phyloP scores from a whole-genome alignment of 1,140 invertebrate species.

The Neuroterus valhalla region DNA sequence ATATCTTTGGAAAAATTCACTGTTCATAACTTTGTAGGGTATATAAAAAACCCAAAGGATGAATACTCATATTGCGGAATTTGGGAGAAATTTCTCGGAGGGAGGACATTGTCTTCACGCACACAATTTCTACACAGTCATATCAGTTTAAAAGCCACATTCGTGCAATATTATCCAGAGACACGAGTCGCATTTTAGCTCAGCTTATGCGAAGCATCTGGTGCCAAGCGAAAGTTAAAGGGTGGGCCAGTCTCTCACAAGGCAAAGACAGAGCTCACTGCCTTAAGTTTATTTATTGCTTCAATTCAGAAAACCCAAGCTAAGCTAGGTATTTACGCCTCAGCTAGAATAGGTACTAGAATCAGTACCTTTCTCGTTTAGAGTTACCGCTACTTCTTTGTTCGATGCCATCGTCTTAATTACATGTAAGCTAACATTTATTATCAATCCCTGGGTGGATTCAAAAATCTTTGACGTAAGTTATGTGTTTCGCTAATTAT shows the following conservation, averaged over 20 bases:
- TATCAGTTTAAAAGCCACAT: constrained; percentile 14
- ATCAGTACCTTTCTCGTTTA: not conserved
- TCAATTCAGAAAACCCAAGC: constrained; percentile 61
- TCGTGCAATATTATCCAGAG: constrained; percentile 17
- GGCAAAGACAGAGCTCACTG: constrained; percentile 35
- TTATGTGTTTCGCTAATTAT: too few relatives aligned
- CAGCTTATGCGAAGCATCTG: constrained; percentile 39
- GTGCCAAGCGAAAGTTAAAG: constrained; percentile 53
- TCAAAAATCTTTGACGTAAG: too few relatives aligned
- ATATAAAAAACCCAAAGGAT: too few relatives aligned
- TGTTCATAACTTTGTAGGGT: too few relatives aligned
- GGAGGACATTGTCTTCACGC: not conserved
- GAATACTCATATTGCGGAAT: too few relatives aligned
- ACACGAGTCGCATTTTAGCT: constrained; percentile 18
- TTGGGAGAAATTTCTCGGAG: too few relatives aligned
- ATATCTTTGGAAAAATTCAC: too few relatives aligned
- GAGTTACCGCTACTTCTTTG: not conserved
- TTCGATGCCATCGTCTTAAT: not conserved
- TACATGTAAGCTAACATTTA: not conserved
- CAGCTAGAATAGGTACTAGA: constrained; percentile 56
- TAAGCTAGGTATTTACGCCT: constrained; percentile 64
- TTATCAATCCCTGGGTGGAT: too few relatives aligned
- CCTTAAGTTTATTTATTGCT: constrained; percentile 63
- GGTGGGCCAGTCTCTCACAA: constrained; percentile 40
- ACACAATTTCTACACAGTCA: constrained; percentile 11